Base-by-base conservation (phyloP, 2,888 invertebrate species). In the Villa cingulata region DNA sequence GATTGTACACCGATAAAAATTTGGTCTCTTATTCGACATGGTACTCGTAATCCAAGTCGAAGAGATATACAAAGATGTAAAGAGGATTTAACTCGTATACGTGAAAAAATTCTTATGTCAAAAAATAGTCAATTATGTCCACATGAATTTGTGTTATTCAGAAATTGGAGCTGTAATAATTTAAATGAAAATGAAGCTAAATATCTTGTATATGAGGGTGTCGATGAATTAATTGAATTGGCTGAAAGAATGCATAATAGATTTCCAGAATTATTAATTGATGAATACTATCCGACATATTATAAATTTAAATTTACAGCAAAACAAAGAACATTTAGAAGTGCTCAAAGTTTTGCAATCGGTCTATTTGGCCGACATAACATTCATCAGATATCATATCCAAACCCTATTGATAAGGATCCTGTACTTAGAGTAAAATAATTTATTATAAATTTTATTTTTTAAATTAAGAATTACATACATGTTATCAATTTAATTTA, bases 11-110 rank as follows among this genome's bases (percentile, higher is more conserved):
- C 77, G 41, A 66, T 68, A 37, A 82, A 83, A 64, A 76, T 84
- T 51, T 88, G 87, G 87, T 74, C 83, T 66, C 58, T 86, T 18
- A 65, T 82, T 37, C 74, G 88, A 6, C 88, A 88, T 68, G 88
- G 87, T 4, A 82, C 85, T n/a, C 74, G 87, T 53, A 74, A 79
- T 63, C 86, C 86, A 1, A 75, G 77, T 55, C 63, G 65, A 45
- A 72, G 75, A 51, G 71, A 78, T 38, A 77, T 83, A 47, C 52
- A 62, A 10, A 62, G 62, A 27, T 77, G 81, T 64, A 72, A 70
- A 37, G 65, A 67, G 2, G 64, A 71, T 43, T 65, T 86, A 12
- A 71, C 72, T 29, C 59, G 70, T 38, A 62, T 83, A 23, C 73
- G 72, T 56, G 62, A 73, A 56, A 65, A 72, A 53, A 75, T 83